A percentile compares a stretch with the other conserved stretches of the same genome.
phyloP scores from a whole-genome alignment of 2,888 invertebrate genomes.

The Heliconius hortense region DNA sequence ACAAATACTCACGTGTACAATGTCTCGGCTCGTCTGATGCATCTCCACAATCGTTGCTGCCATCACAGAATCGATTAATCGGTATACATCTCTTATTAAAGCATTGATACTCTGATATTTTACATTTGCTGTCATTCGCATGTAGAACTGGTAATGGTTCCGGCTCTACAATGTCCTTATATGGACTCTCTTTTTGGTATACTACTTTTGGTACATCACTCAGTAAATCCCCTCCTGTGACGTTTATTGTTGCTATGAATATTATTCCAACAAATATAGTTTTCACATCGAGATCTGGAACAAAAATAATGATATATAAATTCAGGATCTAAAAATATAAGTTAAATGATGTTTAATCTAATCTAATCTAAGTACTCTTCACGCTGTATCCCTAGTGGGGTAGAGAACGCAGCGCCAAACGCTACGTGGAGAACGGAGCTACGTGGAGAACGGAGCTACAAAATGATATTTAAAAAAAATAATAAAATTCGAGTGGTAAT shows the following conservation, averaged over 20 bases:
- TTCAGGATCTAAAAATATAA: neutral
- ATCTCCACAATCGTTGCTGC: slow-evolving; percentile 90
- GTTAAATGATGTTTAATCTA: too few relatives aligned
- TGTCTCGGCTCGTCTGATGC: slow-evolving; percentile 90
- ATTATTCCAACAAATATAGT: slow-evolving; percentile 59
- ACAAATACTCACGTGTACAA: slow-evolving; percentile 88
- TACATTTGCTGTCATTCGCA: slow-evolving; percentile 80
- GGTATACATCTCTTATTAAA: slow-evolving; percentile 85
- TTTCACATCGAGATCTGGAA: slow-evolving; percentile 65
- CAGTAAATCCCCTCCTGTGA: slow-evolving; percentile 66
- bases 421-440: too few relatives aligned
- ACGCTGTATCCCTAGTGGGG: too few relatives aligned
- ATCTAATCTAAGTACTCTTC: too few relatives aligned
- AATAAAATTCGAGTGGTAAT: too few relatives aligned
- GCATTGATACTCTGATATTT: slow-evolving; percentile 86
- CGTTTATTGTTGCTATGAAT: slow-evolving; percentile 53
- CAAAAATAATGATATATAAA: slow-evolving; percentile 49
- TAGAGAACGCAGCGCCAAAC: too few relatives aligned
- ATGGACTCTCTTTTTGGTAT: slow-evolving; percentile 59
- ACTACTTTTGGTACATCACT: slow-evolving; percentile 53
- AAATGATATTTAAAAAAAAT: too few relatives aligned
- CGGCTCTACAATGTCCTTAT: slow-evolving; percentile 65
- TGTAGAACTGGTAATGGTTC: slow-evolving; percentile 71
- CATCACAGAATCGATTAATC: slow-evolving; percentile 89
- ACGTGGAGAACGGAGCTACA: too few relatives aligned